These are phyloP conservation scores for Chaunax sp. DNA, from an alignment of 2,797 vertebrate species.

Conservation along the genomic window DNA sequence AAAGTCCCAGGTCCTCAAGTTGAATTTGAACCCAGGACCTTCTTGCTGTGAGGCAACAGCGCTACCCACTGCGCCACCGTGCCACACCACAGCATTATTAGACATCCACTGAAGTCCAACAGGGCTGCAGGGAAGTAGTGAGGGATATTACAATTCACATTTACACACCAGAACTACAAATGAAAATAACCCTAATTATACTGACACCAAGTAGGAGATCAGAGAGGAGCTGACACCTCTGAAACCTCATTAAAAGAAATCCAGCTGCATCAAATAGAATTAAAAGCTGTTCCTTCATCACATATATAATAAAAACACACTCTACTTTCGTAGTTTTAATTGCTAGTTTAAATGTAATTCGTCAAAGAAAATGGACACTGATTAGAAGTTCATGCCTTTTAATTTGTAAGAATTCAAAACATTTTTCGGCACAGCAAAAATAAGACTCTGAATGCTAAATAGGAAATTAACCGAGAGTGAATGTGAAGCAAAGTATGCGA, in stretches of 20 bases:
- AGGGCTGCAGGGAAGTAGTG: not conserved
- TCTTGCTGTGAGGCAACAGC: too few species aligned
- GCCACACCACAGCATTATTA: too few species aligned
- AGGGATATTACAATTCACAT: not conserved
- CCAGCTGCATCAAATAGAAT: not conserved
- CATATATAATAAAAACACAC: too few species aligned
- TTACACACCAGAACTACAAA: not conserved
- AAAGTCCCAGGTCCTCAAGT: too few species aligned
- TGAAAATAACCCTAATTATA: slow-evolving; percentile 1
- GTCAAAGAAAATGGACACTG: too few species aligned
- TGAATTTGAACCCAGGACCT: too few species aligned
- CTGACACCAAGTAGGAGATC: not conserved
- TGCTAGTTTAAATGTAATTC: too few species aligned
- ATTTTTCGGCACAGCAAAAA: not conserved
- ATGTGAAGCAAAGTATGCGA: not conserved
- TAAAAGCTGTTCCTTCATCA: too few species aligned
- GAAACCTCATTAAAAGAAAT: not conserved
- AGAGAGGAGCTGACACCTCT: not conserved
- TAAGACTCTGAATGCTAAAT: not conserved
- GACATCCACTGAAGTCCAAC: not conserved
- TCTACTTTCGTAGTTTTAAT: too few species aligned
- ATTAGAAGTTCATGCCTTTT: not conserved
- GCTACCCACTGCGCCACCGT: too few species aligned
- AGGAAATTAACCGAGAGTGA: not conserved
- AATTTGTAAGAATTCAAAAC: not conserved